Conservation (phyloP, 2,113 vertebrate genomes). For the Alosa alosa region DNA sequence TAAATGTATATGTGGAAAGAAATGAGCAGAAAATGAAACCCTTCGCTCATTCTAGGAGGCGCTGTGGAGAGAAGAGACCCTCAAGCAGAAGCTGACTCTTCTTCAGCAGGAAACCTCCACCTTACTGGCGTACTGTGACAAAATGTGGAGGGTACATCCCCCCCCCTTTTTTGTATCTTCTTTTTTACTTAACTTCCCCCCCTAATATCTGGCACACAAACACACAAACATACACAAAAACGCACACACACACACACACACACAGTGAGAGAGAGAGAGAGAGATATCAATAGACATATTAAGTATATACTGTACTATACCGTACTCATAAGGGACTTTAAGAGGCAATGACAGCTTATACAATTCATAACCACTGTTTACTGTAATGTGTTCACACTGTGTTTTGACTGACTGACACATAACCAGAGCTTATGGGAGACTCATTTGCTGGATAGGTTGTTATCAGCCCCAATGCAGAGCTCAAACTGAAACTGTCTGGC, state of each 20-base stretch:
- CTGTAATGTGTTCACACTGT: not conserved
- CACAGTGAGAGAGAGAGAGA: not conserved
- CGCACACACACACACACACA: not conserved
- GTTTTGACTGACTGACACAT: not conserved
- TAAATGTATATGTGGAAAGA: not conserved
- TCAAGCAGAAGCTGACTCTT: conserved; percentile 41
- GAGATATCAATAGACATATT: not conserved
- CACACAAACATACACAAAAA: not conserved
- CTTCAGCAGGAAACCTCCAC: conserved; percentile 34
- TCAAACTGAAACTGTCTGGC: conserved; percentile 6
- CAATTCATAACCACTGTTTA: not conserved
- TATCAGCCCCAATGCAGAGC: not conserved
- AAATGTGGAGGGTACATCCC: conserved; percentile 34
- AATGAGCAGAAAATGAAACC: not conserved
- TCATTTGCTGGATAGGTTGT: not conserved
- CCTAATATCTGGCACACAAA: not conserved
- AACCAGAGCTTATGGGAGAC: not conserved
- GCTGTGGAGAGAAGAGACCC: conserved; percentile 35
- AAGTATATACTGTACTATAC: not conserved
- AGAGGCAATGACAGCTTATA: not conserved
- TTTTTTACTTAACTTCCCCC: not conserved
- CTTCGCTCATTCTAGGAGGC: conserved; percentile 35
- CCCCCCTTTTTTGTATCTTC: not conserved
- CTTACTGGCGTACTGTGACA: conserved; percentile 35
- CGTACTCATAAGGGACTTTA: not conserved